phyloP scores from a whole-genome alignment of 2,113 vertebrate species.

The Sander vitreus region DNA sequence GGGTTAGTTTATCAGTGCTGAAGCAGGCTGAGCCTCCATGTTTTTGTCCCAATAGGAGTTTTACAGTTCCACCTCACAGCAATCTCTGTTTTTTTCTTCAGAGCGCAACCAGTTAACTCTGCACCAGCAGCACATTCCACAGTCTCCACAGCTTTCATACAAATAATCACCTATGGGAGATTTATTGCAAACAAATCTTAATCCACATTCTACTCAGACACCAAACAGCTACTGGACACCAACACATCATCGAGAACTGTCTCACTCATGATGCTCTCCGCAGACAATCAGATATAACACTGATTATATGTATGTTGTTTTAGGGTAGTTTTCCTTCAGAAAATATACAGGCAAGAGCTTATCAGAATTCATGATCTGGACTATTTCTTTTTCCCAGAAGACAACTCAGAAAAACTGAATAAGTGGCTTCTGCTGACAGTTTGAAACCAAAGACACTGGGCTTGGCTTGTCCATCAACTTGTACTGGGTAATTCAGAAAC shows the following conservation, averaged over 20 bases:
- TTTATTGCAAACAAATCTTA: conserved; percentile 14
- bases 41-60: not conserved
- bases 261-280: not conserved
- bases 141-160: conserved; percentile 4
- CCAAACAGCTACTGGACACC: conserved; percentile 4
- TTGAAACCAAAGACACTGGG: not conserved
- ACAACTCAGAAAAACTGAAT: not conserved
- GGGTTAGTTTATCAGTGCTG: not conserved
- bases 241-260: not conserved
- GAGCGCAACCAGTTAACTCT: not conserved
- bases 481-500: not conserved
- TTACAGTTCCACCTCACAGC: not conserved
- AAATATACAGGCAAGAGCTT: not conserved
- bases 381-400: not conserved
- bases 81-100: not conserved
- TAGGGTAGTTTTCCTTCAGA: not conserved
- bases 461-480: not conserved
- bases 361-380: not conserved
- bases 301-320: not conserved
- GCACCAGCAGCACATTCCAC: conserved; percentile 5
- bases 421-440: not conserved
- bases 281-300: not conserved
- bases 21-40: not conserved
- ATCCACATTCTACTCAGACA: not conserved
- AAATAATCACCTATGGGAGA: not conserved